Conservation (phyloP, 2,888 invertebrate species). For the Dicroscelio sp. region DNA sequence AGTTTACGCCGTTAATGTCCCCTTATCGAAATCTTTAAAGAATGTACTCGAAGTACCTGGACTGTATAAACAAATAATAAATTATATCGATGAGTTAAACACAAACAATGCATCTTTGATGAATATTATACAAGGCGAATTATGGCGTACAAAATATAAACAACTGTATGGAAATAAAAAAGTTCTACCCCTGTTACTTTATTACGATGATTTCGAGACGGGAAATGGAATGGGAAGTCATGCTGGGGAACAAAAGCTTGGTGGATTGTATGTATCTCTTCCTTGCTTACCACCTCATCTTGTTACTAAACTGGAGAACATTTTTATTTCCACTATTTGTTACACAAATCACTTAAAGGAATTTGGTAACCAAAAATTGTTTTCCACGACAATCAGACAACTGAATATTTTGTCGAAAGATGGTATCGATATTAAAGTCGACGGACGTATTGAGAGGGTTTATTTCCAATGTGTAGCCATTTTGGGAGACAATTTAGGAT, state of each 20-base stretch:
- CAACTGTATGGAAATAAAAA: not conserved
- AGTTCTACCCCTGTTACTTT: slow-evolving; percentile 12
- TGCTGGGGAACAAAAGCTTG: slow-evolving; percentile 61
- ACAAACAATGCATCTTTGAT: not conserved
- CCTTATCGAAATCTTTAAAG: not conserved
- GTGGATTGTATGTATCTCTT: slow-evolving; percentile 65
- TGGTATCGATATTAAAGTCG: slow-evolving; percentile 19
- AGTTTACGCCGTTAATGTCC: too few relatives aligned
- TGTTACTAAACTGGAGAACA: not conserved
- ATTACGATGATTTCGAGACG: not conserved
- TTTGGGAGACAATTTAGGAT: slow-evolving; percentile 47
- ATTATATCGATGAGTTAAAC: slow-evolving; percentile 35
- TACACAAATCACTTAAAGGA: not conserved
- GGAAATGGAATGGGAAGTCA: not conserved
- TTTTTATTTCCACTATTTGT: not conserved
- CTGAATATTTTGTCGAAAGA: not conserved
- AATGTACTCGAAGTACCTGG: not conserved
- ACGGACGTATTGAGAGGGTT: slow-evolving; percentile 14
- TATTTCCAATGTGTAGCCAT: slow-evolving; percentile 38
- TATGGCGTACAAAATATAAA: slow-evolving; percentile 44
- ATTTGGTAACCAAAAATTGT: not conserved
- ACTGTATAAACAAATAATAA: slow-evolving; percentile 18
- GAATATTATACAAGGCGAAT: slow-evolving; percentile 26
- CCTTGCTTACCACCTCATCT: slow-evolving; percentile 62
- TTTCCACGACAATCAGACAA: not conserved